Percentiles rank a stretch among this genome's conserved stretches.
phyloP scores from a whole-genome alignment of 2,888 invertebrate species.

The Dasypogon diadema region DNA sequence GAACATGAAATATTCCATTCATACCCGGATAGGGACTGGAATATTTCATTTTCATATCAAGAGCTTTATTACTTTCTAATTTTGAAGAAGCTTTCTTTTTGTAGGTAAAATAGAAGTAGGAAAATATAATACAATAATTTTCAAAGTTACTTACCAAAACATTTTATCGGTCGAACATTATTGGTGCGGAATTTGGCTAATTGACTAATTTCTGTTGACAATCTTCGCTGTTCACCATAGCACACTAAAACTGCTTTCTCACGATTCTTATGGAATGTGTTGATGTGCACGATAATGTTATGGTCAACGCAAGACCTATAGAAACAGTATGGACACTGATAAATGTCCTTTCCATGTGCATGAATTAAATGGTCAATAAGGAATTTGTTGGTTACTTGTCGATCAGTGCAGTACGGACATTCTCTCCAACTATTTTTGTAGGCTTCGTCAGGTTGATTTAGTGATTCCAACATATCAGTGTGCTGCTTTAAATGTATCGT shows the following conservation, averaged over 20 bases:
- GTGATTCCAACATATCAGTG: conserved; percentile 3
- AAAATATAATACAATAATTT: too few relatives aligned
- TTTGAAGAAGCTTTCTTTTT: too few relatives aligned
- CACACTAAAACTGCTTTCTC: conserved; percentile 20
- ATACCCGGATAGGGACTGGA: too few relatives aligned
- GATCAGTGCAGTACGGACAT: conserved; percentile 72
- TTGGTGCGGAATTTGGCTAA: conserved; percentile 42
- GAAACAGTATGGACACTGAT: conserved; percentile 76
- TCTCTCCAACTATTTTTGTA: conserved; percentile 69
- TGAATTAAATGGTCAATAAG: conserved; percentile 74
- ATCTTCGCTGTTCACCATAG: conserved; percentile 25
- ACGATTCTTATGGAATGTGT: conserved; percentile 45
- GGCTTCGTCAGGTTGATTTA: conserved; percentile 59
- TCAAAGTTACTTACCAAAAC: conserved; percentile 52
- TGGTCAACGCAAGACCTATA: conserved; percentile 71
- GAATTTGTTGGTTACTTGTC: conserved; percentile 59
- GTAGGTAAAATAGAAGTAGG: neutral
- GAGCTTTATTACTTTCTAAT: too few relatives aligned
- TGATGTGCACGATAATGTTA: conserved; percentile 53
- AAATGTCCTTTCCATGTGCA: conserved; percentile 74
- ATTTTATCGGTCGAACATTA: conserved; percentile 56
- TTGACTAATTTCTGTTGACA: conserved; percentile 22
- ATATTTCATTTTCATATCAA: too few relatives aligned
- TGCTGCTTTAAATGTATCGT: conserved; percentile 68
- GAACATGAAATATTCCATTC: too few relatives aligned